Conservation (phyloP, 2,113 vertebrate species). For the Pseudorectes ferrugineus region DNA sequence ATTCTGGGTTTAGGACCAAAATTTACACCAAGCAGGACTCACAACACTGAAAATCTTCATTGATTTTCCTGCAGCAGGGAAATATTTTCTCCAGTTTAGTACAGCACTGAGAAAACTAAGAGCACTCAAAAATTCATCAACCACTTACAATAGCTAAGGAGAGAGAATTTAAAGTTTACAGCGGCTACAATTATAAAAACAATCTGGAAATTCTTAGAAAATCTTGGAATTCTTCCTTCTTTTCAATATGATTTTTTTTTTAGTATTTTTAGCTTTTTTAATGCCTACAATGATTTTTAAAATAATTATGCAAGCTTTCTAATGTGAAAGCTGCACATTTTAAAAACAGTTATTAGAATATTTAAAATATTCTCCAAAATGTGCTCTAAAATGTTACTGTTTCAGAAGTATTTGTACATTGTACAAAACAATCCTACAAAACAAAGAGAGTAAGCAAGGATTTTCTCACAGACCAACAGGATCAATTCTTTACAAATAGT, state of each 20-base stretch:
- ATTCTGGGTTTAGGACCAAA: background rate
- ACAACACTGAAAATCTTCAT: background rate
- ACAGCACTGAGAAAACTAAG: background rate
- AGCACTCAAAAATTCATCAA: background rate
- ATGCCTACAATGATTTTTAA: background rate
- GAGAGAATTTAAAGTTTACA: background rate
- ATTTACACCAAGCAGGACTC: background rate
- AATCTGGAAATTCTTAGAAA: background rate
- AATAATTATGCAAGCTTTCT: background rate
- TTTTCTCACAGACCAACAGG: background rate
- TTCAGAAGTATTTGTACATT: conserved; percentile 4
- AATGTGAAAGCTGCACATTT: background rate
- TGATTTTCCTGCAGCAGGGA: background rate
- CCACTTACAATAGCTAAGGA: background rate
- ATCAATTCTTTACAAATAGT: background rate
- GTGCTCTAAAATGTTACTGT: background rate
- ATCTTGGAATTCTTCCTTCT: background rate
- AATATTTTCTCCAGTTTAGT: background rate
- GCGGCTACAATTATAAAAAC: background rate
- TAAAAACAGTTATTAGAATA: background rate
- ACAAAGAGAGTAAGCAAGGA: background rate
- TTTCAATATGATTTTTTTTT: background rate
- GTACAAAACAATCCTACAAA: background rate
- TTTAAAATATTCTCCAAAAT: no score
- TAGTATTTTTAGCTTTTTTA: background rate